Base-by-base conservation (phyloP, 1,140 invertebrate species). In the Lepidurus apus region DNA sequence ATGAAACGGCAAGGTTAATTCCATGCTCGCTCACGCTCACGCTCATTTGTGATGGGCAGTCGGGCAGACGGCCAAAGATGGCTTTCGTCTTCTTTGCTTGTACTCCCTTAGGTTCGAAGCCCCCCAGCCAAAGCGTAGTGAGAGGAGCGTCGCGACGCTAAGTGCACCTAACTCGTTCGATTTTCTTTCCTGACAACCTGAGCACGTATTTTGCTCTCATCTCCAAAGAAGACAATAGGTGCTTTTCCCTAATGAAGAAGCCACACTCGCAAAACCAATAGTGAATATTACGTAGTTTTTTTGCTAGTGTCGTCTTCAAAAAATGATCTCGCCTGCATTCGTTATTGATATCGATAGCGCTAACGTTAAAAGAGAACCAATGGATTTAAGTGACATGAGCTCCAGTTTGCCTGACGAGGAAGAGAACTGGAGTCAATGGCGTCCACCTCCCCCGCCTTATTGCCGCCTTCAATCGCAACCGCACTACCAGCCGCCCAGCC, bases 321-420 rank as follows among this genome's bases (percentile, higher is more conserved):
- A 65, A 65, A 65, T 65, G 53, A 65, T 65, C 53, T 65, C 53
- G 53, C 53, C 53, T n/a, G 53, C 53, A 21, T 65, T 65, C 53
- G 53, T 65, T 17, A 65, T 65, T 65, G 53, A 65, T 65, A 65
- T 65, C 53, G 53, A 65, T 65, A 65, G 17, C 53, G 53, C 53
- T 21, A 21, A 65, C 53, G 53, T 65, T 65, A 65, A 65, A 21
- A 65, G 21, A 21, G 75, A 77, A 34, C 47, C 75, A 11, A 42
- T 79, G 78, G 78, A 79, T 45, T 45, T 79, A 74, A 79, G 74
- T 45, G 78, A 74, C 43, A 79, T 79, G 24, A 74, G 78, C n/a
- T 79, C 44, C 42, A 79, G 73, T 42, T 45, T 79, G 74, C 26
- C 73, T 24, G 43, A 75, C 42, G 78, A 79, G 10, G 65, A 79